These are phyloP conservation scores for Phoxinus dragarum DNA, from an alignment of 2,797 vertebrate genomes.

Conservation along the genomic window DNA sequence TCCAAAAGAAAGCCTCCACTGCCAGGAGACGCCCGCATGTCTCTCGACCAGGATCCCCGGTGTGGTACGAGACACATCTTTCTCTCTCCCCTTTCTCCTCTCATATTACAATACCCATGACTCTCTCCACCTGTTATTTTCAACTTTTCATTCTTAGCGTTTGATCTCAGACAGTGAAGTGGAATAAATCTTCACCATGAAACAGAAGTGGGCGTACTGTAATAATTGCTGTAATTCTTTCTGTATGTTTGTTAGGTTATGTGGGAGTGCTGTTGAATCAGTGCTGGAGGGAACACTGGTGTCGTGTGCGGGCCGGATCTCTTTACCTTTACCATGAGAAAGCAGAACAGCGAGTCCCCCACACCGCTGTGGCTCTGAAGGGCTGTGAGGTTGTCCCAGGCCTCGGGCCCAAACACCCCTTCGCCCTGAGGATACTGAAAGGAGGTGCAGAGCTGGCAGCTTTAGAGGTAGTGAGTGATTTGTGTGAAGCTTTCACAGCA, in stretches of 20 bases:
- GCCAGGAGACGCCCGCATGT: slow-evolving; percentile 78
- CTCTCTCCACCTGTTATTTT: slow-evolving; percentile 40
- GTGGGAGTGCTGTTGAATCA: slow-evolving; percentile 89
- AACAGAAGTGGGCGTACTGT: neutral
- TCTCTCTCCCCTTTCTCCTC: slow-evolving; percentile 16
- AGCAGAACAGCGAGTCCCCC: slow-evolving; percentile 80
- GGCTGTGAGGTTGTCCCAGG: slow-evolving; percentile 89
- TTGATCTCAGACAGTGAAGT: slow-evolving; percentile 25
- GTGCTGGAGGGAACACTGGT: slow-evolving; percentile 95
- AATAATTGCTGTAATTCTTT: slow-evolving; percentile 33
- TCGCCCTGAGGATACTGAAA: slow-evolving; percentile 91
- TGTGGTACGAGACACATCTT: slow-evolving; percentile 79
- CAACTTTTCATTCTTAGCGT: neutral
- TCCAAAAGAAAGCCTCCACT: slow-evolving; percentile 91
- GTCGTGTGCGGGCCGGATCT: slow-evolving; percentile 84
- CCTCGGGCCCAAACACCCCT: slow-evolving; percentile 91
- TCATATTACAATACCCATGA: slow-evolving; percentile 25
- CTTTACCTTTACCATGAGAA: slow-evolving; percentile 90
- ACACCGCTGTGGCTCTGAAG: slow-evolving; percentile 81
- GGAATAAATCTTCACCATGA: slow-evolving; percentile 42
- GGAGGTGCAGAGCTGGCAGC: slow-evolving; percentile 83
- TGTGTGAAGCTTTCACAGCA: neutral
- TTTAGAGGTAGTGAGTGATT: slow-evolving; percentile 82
- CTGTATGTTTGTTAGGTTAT: slow-evolving; percentile 77
- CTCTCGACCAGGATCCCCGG: slow-evolving; percentile 86